Conservation (phyloP, 2,888 invertebrate genomes). For the Watsonalla cultraria region DNA sequence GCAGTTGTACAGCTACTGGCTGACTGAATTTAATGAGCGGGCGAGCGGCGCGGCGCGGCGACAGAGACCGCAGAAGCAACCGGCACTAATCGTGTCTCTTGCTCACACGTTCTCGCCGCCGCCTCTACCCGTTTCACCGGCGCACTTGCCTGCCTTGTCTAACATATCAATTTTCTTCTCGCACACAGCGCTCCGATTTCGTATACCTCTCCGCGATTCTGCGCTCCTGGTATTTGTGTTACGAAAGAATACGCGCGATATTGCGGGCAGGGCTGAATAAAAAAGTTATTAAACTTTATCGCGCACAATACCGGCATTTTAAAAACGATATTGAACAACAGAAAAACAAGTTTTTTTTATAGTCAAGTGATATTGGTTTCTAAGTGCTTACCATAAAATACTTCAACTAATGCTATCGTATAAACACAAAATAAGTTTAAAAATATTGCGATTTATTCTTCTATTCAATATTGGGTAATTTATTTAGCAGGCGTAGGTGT, state of each 20-base stretch:
- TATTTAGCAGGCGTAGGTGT: slow-evolving; percentile 18
- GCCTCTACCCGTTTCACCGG: slow-evolving; percentile 21
- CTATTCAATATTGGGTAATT: slow-evolving; percentile 20
- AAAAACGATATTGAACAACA: not conserved
- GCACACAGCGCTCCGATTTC: slow-evolving; percentile 40
- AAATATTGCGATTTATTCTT: slow-evolving; percentile 14
- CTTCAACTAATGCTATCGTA: slow-evolving; percentile 12
- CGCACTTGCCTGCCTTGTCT: slow-evolving; percentile 69
- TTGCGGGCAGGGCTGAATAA: slow-evolving; percentile 33
- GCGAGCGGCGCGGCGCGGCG: not conserved
- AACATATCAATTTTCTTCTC: slow-evolving; percentile 61
- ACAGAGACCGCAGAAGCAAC: not conserved
- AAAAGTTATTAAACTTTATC: slow-evolving; percentile 6
- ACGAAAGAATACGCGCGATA: slow-evolving; percentile 72
- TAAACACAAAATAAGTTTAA: slow-evolving; percentile 9
- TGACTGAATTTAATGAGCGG: too few relatives aligned
- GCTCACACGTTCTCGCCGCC: slow-evolving; percentile 6
- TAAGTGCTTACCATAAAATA: slow-evolving; percentile 13
- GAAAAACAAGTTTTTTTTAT: not conserved
- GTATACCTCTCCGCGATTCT: slow-evolving; percentile 45
- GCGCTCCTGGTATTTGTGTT: slow-evolving; percentile 69
- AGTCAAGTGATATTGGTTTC: not conserved
- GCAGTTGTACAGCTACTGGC: not conserved
- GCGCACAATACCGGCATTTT: not conserved
- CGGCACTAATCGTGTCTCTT: not conserved